Percentiles rank a stretch among this genome's conserved stretches.
phyloP scores from a whole-genome alignment of 2,113 vertebrate genomes.

The Lycaon pictus region DNA sequence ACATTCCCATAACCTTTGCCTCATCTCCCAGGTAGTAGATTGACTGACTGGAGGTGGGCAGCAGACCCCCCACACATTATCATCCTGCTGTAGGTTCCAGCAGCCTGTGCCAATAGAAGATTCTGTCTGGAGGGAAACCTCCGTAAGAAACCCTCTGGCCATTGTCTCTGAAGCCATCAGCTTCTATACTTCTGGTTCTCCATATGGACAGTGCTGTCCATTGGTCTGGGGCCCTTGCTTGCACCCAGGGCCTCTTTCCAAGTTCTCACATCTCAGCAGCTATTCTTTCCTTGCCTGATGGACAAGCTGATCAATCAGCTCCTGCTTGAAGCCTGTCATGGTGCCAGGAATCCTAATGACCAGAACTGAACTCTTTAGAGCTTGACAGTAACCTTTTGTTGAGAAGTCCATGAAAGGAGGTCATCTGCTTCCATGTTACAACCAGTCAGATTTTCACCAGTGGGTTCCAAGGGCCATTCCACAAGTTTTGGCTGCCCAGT shows the following conservation, averaged over 20 bases:
- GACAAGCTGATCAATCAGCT: neutral
- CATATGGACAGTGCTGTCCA: fast-evolving
- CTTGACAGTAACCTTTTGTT: neutral
- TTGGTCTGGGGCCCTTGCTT: neutral
- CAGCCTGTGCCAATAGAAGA: neutral
- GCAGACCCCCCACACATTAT: neutral
- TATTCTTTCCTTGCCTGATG: neutral
- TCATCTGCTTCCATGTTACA: neutral
- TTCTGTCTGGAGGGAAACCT: neutral
- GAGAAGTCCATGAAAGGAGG: neutral
- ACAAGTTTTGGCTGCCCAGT: neutral
- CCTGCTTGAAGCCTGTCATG: neutral
- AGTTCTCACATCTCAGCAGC: neutral
- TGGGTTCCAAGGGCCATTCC: neutral
- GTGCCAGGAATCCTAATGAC: neutral
- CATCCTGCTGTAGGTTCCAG: neutral
- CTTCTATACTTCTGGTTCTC: neutral
- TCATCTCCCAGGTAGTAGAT: neutral
- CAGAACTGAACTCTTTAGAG: neutral
- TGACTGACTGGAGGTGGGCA: neutral
- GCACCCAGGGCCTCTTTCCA: neutral
- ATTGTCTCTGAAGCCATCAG: neutral
- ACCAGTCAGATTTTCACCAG: neutral
- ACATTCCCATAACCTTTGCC: neutral
- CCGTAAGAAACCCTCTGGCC: neutral